phyloP scores from a whole-genome alignment of 1,140 invertebrate genomes.

The Pogonus chalceus region DNA sequence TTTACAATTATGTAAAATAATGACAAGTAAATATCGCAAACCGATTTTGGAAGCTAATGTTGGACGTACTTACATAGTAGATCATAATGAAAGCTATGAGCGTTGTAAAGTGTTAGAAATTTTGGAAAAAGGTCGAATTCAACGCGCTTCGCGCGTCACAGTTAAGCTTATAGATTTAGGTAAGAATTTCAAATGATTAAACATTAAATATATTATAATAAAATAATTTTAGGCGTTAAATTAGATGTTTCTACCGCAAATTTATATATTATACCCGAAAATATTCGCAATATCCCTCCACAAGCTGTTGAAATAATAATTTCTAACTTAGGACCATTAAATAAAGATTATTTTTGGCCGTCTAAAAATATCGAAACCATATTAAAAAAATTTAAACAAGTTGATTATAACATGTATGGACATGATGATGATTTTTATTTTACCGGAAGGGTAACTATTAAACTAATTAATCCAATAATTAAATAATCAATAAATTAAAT shows the following conservation, averaged over 20 bases:
- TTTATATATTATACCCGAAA: conserved; percentile 18
- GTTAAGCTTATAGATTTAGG: neutral
- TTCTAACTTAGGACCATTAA: conserved; percentile 24
- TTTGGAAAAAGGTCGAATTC: neutral
- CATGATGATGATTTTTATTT: neutral
- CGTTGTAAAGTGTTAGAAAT: conserved; percentile 22
- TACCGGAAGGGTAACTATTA: neutral
- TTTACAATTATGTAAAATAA: neutral
- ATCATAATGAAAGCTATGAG: conserved; percentile 17
- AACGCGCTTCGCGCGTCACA: neutral
- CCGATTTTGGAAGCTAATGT: conserved; percentile 8
- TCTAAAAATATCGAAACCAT: neutral
- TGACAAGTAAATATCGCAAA: conserved; percentile 8
- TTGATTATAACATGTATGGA: too few relatives aligned
- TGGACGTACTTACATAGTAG: conserved; percentile 11
- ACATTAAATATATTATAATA: neutral
- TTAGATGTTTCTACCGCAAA: neutral
- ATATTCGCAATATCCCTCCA: conserved; percentile 15
- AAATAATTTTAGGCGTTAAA: neutral
- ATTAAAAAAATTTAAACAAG: neutral
- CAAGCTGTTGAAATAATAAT: conserved; percentile 23
- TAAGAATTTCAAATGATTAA: neutral
- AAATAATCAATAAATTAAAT: too few relatives aligned
- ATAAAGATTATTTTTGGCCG: conserved; percentile 15
- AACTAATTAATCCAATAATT: too few relatives aligned